Evolutionary conservation across 1,140 invertebrate genomes (phyloP).

Genomic region (Lucilia cuprina): DNA sequence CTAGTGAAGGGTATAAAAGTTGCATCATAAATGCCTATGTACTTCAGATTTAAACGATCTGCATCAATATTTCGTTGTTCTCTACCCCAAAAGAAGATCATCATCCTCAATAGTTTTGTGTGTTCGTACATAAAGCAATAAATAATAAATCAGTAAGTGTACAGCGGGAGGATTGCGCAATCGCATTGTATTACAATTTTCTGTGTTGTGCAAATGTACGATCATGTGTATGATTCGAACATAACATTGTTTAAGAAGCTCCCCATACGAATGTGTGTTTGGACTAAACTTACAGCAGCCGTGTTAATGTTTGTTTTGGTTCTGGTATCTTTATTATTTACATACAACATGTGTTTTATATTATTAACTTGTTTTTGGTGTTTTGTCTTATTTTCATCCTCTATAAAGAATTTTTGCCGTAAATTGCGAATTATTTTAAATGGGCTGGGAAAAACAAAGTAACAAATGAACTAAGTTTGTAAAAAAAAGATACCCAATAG

Average conservation of each 20-base stretch:
- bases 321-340: constrained; percentile 13
- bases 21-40: too few relatives aligned
- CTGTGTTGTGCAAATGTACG: neutral
- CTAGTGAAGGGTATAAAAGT: too few relatives aligned
- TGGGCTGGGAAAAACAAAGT: neutral
- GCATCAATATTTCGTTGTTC: too few relatives aligned
- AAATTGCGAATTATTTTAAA: neutral
- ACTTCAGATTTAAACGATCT: too few relatives aligned
- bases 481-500: neutral
- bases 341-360: constrained; percentile 19
- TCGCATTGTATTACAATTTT: constrained; percentile 19
- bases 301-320: constrained; percentile 21
- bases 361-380: constrained; percentile 18
- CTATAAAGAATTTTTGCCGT: too few relatives aligned
- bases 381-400: neutral
- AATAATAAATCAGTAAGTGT: constrained; percentile 51
- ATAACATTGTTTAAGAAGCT: too few relatives aligned
- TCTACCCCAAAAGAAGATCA: neutral
- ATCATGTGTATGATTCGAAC: neutral
- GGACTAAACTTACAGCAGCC: constrained; percentile 7
- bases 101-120: neutral
- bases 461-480: neutral
- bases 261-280: neutral
- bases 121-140: constrained; percentile 43
- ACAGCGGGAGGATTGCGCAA: constrained; percentile 53